Evolutionary conservation across 2,888 invertebrate genomes (phyloP).

Genomic region (Choreutis nemorana): DNA sequence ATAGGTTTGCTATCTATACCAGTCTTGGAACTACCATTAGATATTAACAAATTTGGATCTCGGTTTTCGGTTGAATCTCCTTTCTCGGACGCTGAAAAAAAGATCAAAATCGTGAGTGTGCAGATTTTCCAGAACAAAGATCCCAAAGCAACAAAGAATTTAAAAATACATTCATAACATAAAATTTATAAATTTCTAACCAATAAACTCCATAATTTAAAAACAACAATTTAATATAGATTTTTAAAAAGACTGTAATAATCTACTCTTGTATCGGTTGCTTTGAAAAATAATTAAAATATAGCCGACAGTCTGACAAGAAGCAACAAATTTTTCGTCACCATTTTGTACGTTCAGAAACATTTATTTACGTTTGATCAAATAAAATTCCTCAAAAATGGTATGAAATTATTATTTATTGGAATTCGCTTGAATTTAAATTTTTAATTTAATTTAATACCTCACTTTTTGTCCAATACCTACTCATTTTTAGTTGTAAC

Average conservation of each 20-base stretch:
- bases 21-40: slow-evolving; percentile 43
- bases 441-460: too few species aligned
- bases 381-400: too few species aligned
- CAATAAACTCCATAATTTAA: slow-evolving; percentile 50
- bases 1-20: slow-evolving; percentile 30
- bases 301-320: slow-evolving; percentile 51
- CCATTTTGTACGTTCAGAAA: slow-evolving; percentile 9
- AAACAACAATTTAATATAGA: slow-evolving; percentile 18
- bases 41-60: slow-evolving; percentile 53
- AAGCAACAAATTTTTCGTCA: slow-evolving; percentile 49
- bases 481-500: background rate
- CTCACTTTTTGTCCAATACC: too few species aligned
- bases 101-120: slow-evolving; percentile 47
- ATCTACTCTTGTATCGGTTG: slow-evolving; percentile 23
- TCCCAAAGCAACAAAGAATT: slow-evolving; percentile 28
- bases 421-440: too few species aligned
- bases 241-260: slow-evolving; percentile 17
- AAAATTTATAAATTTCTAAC: slow-evolving; percentile 25
- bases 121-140: slow-evolving; percentile 60
- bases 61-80: slow-evolving; percentile 66
- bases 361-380: too few species aligned
- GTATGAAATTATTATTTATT: too few species aligned
- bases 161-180: slow-evolving; percentile 18
- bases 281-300: slow-evolving; percentile 58
- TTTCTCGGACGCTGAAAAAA: slow-evolving; percentile 60